Evolutionary conservation across 2,797 vertebrate genomes (phyloP), one percentile per base, ranked within the genome.

Genomic region (Sparus aurata): DNA sequence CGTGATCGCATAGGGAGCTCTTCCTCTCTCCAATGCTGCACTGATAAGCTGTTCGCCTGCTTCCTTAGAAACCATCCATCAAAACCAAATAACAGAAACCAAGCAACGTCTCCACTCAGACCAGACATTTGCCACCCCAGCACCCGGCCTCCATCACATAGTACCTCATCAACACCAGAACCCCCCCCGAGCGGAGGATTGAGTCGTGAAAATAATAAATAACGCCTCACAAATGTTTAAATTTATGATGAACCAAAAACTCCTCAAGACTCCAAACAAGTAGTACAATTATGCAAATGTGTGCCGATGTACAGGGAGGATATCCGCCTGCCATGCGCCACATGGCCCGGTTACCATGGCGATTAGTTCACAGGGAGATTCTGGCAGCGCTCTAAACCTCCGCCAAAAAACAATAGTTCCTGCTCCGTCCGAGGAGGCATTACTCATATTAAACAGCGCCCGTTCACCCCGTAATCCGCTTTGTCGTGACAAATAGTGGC

Each of bases 381-480:
- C 87, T 87, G 82, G 84, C 84, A 79, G 72, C 0, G 55, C 81
- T 77, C 49, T 85, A 66, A 85, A 89, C 67, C 75, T 72, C 78
- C 55, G 54, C 55, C 70, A 9, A 54, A 78, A 85, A 87, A 92
- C 84, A 92, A 87, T 86, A 83, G 87, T 75, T 83, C 22, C 79
- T 66, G 77, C 70, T 82, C 52, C 0, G 74, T 49, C 69, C 4
- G 60, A 81, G 72, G 84, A 84, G 79, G 83, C 87, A 88, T 88
- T 88, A 83, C 81, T 87, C 86, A 90, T 90, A 92, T 90, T 91
- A 94, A 93, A 82, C 78, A 82, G 83, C 75, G 88, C 52, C 63
- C 59, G 87, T 79, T 87, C 82, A 12, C 69, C 53, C 57, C 58
- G 52, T 93, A 95, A 95, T 94, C 92, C 85, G 82, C 91, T 94